Evolutionary conservation across 2,888 invertebrate genomes (phyloP).

Genomic region (Adelognathus sp.): DNA sequence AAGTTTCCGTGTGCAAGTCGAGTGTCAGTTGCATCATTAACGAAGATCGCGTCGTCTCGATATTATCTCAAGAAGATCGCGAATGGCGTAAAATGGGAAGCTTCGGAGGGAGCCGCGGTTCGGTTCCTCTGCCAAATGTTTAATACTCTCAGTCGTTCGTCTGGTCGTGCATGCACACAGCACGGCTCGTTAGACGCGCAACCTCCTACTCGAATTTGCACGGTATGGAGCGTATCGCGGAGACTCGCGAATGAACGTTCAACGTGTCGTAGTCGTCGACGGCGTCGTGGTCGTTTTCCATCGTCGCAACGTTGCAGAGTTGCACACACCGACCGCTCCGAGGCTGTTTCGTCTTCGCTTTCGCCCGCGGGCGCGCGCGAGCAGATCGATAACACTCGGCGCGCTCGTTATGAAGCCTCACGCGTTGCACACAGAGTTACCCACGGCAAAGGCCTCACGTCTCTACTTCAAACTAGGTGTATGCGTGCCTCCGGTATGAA

Average conservation of each 20-base stretch:
- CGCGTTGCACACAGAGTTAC: constrained; percentile 34
- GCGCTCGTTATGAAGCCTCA: constrained; percentile 56
- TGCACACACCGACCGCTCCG: neutral
- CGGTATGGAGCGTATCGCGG: constrained; percentile 44
- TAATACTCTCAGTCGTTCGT: constrained; percentile 12
- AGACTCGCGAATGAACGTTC: constrained; percentile 56
- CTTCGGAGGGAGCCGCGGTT: neutral
- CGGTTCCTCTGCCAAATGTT: neutral
- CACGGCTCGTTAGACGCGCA: constrained; percentile 41
- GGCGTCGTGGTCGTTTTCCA: too few species aligned
- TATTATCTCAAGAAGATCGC: constrained; percentile 30
- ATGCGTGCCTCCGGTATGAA: neutral
- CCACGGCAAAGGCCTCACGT: constrained; percentile 27
- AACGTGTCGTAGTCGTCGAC: constrained; percentile 43
- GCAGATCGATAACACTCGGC: constrained; percentile 59
- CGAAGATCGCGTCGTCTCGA: constrained; percentile 24
- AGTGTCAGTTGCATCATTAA: constrained; percentile 16
- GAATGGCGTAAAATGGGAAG: constrained; percentile 8
- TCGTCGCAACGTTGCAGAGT: constrained; percentile 1
- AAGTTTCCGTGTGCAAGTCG: neutral
- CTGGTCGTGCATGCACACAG: neutral
- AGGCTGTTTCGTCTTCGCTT: constrained; percentile 21
- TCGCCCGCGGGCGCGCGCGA: neutral
- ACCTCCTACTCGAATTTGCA: constrained; percentile 36
- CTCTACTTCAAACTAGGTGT: constrained; percentile 30